A percentile compares a stretch with the other conserved stretches of the same genome.
phyloP scores from a whole-genome alignment of 1,140 invertebrate genomes.

The Drosophila varians region DNA sequence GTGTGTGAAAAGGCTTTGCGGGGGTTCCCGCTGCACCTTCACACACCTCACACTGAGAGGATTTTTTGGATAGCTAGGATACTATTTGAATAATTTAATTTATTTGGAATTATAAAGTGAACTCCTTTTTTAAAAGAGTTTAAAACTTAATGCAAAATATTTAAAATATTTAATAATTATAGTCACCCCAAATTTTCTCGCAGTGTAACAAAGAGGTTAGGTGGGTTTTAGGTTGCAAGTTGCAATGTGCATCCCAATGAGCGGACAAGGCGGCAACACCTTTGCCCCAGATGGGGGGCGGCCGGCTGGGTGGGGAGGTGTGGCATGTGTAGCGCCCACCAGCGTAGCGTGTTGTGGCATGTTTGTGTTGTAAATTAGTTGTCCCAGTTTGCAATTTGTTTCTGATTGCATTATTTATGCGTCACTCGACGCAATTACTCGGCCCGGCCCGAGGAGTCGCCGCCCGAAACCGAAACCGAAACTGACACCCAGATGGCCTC shows the following conservation, averaged over 20 bases:
- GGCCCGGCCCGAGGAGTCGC: slow-evolving; percentile 19
- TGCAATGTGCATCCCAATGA: neutral
- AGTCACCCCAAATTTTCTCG: neutral
- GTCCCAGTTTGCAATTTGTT: slow-evolving; percentile 72
- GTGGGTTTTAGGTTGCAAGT: neutral
- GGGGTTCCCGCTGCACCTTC: neutral
- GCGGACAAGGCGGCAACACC: slow-evolving; percentile 17
- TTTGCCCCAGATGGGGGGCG: slow-evolving; percentile 1
- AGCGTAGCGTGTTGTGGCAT: slow-evolving; percentile 58
- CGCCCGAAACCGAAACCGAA: too few relatives aligned
- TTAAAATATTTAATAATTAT: too few relatives aligned
- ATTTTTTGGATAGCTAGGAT: too few relatives aligned
- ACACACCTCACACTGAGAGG: neutral
- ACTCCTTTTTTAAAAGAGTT: too few relatives aligned
- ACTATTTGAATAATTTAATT: too few relatives aligned
- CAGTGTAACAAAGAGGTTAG: neutral
- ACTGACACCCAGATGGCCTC: neutral
- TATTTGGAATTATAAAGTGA: too few relatives aligned
- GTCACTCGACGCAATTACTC: slow-evolving; percentile 60
- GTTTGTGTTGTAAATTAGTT: slow-evolving; percentile 74
- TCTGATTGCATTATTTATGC: slow-evolving; percentile 71
- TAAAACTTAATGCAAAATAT: too few relatives aligned
- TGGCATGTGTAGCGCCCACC: neutral
- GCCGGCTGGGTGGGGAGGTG: too few relatives aligned
- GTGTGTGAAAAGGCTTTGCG: neutral